Percentiles rank a stretch among this genome's conserved stretches.
phyloP scores from a whole-genome alignment of 2,888 invertebrate species.

The Hedychridium roseum region DNA sequence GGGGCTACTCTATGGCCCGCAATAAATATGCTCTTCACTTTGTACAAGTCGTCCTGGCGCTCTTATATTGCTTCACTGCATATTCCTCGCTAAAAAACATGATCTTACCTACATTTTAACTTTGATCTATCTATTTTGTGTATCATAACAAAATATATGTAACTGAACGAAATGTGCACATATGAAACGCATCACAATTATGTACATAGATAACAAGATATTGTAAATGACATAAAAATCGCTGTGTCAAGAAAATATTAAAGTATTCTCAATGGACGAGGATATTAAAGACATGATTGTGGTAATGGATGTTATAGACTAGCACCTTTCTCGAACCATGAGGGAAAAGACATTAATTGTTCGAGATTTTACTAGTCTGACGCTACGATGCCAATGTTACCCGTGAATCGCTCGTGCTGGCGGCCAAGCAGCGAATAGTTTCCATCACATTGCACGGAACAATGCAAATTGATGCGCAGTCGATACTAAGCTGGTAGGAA shows the following conservation, averaged over 20 bases:
- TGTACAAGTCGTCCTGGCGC: slow-evolving; percentile 34
- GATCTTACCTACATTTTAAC: too few relatives aligned
- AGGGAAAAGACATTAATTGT: neutral
- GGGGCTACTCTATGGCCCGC: slow-evolving; percentile 22
- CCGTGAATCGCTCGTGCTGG: slow-evolving; percentile 25
- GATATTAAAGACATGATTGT: slow-evolving; percentile 35
- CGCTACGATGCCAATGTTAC: neutral
- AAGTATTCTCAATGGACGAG: slow-evolving; percentile 15
- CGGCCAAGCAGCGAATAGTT: slow-evolving; percentile 36
- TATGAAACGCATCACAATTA: too few relatives aligned
- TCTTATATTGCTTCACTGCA: slow-evolving; percentile 39
- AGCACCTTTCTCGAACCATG: slow-evolving; percentile 12
- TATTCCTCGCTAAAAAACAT: too few relatives aligned
- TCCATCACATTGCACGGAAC: slow-evolving; percentile 36
- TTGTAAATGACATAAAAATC: too few relatives aligned
- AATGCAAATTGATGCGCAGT: slow-evolving; percentile 55
- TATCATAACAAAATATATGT: too few relatives aligned
- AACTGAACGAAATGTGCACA: too few relatives aligned
- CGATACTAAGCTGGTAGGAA: slow-evolving; percentile 50
- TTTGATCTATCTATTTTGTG: too few relatives aligned
- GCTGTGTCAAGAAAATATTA: neutral
- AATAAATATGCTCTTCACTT: slow-evolving; percentile 45
- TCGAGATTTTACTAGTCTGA: neutral
- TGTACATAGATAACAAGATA: too few relatives aligned
- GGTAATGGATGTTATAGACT: slow-evolving; percentile 42